Evolutionary conservation across 2,888 invertebrate species (phyloP), one percentile per base, ranked within the genome.

Genomic region (Drosophila paramelanica): DNA sequence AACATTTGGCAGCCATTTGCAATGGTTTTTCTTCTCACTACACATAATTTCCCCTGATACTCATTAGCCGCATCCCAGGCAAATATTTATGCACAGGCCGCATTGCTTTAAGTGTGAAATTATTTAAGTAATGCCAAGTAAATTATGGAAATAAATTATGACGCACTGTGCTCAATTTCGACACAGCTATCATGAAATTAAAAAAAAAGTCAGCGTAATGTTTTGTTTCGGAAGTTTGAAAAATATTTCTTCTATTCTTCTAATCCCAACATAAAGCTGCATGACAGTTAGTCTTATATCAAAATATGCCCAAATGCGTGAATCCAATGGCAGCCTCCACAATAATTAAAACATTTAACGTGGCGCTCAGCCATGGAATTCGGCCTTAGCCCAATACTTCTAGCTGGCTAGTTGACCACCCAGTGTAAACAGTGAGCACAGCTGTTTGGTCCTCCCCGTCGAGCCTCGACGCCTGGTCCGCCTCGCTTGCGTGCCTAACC

Each of bases 281-380:
- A 20, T 20, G 20, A 20, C 20, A 20, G 20, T 20, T 27, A 0
- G 1, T 27, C 8, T 8, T 31, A 8, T 31, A 31, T 31, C 31
- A 0, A 8, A 8, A 8, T 31, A 31, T 31, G 31, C 2, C 8
- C 31, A 31, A 31, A 8, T 8, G 31, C 31, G 8, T 31, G 8
- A 31, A 31, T 31, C 31, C 31, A 31, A 31, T 31, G 31, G 31
- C 31, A 31, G 10, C 31, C 10, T 8, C 10, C 31, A 62, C 71
- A 72, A 76, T 83, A 81, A 85, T 88, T 79, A 77, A 85, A 83
- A 74, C 83, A 88, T 86, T 79, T 76, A 66, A 71, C 67, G 68
- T 31, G 73, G 64, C 70, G 67, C 72, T 73, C 81, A 71, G 65
- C 67, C 87, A 72, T 74, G 59, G 53, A 62, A 50, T 46, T 17